phyloP scores from a whole-genome alignment of 2,888 invertebrate species.

The Mythimna impura region DNA sequence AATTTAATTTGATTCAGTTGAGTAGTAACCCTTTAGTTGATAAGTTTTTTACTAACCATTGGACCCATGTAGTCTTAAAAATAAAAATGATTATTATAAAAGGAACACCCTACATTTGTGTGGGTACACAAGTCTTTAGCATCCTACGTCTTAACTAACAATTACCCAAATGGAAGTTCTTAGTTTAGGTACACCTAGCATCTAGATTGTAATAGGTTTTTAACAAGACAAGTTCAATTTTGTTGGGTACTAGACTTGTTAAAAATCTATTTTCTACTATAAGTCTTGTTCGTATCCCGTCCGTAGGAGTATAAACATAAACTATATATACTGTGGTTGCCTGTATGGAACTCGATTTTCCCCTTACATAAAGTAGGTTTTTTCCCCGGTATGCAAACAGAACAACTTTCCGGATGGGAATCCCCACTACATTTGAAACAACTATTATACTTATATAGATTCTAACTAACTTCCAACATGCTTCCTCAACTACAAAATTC shows the following conservation, averaged over 20 bases:
- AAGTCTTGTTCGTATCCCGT: neutral
- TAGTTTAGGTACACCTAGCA: neutral
- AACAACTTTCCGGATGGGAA: neutral
- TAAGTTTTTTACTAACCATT: too few relatives aligned
- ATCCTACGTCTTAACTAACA: neutral
- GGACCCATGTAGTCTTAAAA: too few relatives aligned
- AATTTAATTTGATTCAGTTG: too few relatives aligned
- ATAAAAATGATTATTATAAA: too few relatives aligned
- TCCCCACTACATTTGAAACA: neutral
- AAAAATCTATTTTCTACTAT: slow-evolving; percentile 18
- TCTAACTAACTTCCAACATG: neutral
- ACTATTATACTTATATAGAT: neutral
- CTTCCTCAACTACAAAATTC: neutral
- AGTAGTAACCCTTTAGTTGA: too few relatives aligned
- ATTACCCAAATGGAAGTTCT: neutral
- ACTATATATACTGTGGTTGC: too few relatives aligned
- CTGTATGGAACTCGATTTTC: neutral
- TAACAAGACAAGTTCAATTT: slow-evolving; percentile 11
- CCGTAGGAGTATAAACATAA: neutral
- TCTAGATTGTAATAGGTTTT: slow-evolving; percentile 18
- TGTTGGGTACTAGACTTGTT: slow-evolving; percentile 14
- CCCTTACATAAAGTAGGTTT: too few relatives aligned
- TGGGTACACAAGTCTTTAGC: too few relatives aligned
- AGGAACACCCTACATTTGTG: too few relatives aligned
- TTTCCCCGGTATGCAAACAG: neutral